These are phyloP conservation scores for Lasioglossum oenotherae DNA, from an alignment of 2,888 invertebrate species.

Conservation along the genomic window DNA sequence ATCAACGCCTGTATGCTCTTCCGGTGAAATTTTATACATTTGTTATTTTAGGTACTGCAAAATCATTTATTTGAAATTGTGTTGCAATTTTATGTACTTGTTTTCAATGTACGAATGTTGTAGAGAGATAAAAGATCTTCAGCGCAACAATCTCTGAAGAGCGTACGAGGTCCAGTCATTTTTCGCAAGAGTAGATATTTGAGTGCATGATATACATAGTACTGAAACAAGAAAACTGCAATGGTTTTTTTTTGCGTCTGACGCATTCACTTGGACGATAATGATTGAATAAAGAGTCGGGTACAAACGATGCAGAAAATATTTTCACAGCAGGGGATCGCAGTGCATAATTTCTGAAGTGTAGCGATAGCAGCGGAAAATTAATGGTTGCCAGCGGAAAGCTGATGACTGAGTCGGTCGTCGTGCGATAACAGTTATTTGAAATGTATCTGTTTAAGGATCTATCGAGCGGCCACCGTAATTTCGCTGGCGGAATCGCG, in stretches of 20 bases:
- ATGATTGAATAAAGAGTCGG: neutral
- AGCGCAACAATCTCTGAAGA: neutral
- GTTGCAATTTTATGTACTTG: neutral
- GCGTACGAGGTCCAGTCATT: neutral
- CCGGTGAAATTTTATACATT: neutral
- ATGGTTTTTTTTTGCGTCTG: neutral
- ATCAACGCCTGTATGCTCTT: no score
- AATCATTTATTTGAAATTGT: neutral
- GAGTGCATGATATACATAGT: no score
- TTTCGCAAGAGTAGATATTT: no score
- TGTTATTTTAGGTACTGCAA: neutral
- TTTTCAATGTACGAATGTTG: neutral
- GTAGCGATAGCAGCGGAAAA: neutral
- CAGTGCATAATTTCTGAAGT: neutral
- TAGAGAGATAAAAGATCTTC: neutral
- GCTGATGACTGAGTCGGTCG: neutral
- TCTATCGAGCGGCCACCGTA: neutral
- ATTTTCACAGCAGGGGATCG: neutral
- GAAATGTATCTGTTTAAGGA: slow-evolving; percentile 3
- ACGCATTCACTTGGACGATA: neutral
- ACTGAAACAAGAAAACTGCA: neutral
- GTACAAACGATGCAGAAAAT: neutral
- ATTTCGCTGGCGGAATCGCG: neutral
- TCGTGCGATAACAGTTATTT: neutral
- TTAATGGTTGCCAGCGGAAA: neutral